Base-by-base conservation (phyloP, 2,113 vertebrate species). In the Candoia aspera region DNA sequence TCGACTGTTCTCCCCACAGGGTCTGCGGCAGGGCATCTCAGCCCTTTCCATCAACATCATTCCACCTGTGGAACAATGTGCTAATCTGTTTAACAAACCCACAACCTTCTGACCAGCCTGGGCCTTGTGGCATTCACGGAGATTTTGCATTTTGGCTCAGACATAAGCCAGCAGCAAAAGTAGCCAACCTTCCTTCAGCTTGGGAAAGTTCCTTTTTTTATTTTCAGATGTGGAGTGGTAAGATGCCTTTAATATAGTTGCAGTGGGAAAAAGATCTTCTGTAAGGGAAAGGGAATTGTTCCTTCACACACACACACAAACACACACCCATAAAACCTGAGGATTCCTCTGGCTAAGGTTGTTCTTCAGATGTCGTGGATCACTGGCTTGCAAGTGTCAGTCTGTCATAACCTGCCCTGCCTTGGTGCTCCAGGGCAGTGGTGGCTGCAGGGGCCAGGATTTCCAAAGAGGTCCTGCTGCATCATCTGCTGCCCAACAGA, bases 391-490 rank as follows among this genome's bases (percentile, higher is more conserved):
- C 46, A 86, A 0, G 1, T 15, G 33, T 26, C 85, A 1, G 13
- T 37, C 86, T 59, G 9, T 2, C 13, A 0, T 0, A 86, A 2
- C 46, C 59, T 57, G 49, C 11, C 2, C 62, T n/a, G 23, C 79
- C 46, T 2, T 0, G 84, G 89, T 29, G 0, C 15, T 37, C 12
- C 0, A 3, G 26, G 23, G 4, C 8, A 17, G 6, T 3, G 0
- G 0, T 15, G 10, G 0, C 8, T 60, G 37, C 1, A 13, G 29
- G 29, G 26, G 68, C 49, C 19, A 57, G 29, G 33, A 15, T 68
- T 84, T 64, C 57, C 24, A 12, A 89, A 37, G 24, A n/a, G 37
- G 33, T 46, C 1, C 1, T 11, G 33, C 33, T 24, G 73, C 2
- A 3, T 89, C 90, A 49, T 54, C 79, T 91, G 86, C 26, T 91